phyloP scores from a whole-genome alignment of 2,888 invertebrate species.

The Coelinius sp. region DNA sequence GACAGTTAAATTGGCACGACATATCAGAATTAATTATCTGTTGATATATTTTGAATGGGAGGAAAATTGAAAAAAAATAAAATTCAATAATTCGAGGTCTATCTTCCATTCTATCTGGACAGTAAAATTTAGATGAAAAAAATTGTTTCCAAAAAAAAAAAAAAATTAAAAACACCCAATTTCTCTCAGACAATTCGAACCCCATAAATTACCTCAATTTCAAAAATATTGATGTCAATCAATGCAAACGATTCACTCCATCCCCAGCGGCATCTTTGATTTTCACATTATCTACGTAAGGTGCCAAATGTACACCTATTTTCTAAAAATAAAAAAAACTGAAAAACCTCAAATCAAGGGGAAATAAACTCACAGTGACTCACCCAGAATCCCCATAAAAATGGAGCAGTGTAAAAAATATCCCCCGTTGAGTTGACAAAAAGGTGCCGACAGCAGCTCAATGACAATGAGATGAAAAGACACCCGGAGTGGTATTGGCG shows the following conservation, averaged over 20 bases:
- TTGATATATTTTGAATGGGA: too few relatives aligned
- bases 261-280: constrained; percentile 3
- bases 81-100: too few relatives aligned
- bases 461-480: constrained; percentile 44
- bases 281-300: constrained; percentile 5
- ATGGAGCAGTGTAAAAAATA: constrained; percentile 40
- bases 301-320: background rate
- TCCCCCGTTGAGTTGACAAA: constrained; percentile 42
- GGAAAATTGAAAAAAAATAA: too few relatives aligned
- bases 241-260: constrained; percentile 1
- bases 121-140: too few relatives aligned
- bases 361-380: constrained; percentile 13
- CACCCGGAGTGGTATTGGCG: constrained; percentile 23
- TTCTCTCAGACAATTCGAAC: background rate
- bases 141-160: too few relatives aligned
- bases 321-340: constrained; percentile 10
- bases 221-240: constrained; percentile 6
- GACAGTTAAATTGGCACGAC: too few relatives aligned
- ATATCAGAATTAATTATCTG: too few relatives aligned
- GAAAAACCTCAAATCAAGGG: constrained; percentile 28
- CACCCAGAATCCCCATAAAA: constrained; percentile 21
- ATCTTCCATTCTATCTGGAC: too few relatives aligned
- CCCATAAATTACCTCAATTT: background rate
- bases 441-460: constrained; percentile 48
- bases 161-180: too few relatives aligned